Base-by-base conservation (phyloP, 1,140 invertebrate species). In the Pseudomyrmex cubaensis region DNA sequence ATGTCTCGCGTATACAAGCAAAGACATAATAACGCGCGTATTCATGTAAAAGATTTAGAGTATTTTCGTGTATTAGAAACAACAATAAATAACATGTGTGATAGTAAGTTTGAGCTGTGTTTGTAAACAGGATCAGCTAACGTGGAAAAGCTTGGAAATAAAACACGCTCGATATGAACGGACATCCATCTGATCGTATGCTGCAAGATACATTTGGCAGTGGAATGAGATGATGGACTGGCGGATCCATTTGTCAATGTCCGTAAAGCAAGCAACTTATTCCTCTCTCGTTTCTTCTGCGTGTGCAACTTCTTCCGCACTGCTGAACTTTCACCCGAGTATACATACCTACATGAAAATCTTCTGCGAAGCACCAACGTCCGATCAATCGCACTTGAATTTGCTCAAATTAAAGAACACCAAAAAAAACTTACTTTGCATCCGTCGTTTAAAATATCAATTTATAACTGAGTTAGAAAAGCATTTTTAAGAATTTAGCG, bases 171-270 rank as follows among this genome's bases (percentile, higher is more conserved):
- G 86, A 87, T 87, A 59, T 50, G 63, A 80, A 22, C 78, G 75
- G 73, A 78, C 82, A 84, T 86, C 85, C 82, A 75, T 86, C 59
- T 59, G 62, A 83, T 77, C 66, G 62, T 74, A 83, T 61, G 63
- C 57, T 63, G 17, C 48, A 54, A 70, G 84, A 86, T 87, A 87
- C 69, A 75, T 87, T 80, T 78, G 82, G 83, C 84, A 83, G 22
- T 46, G 82, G 9, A 44, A 83, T 10, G 67, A 50, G 64, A 63
- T 80, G 83, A 66, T 61, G 54, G 46, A 83, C 70, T 80, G 56
- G 66, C 46, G 52, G 35, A 70, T 86, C 87, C 87, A 89, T 89
- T 89, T 89, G 80, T 89, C 88, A 89, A 74, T 88, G 87, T 89
- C 87, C 62, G 44, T 48, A 46, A 52, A 82, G 77, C 61, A 70